Percentiles rank a stretch among this genome's conserved stretches.
phyloP scores from a whole-genome alignment of 1,140 invertebrate species.

The Cataglyphis hispanica region DNA sequence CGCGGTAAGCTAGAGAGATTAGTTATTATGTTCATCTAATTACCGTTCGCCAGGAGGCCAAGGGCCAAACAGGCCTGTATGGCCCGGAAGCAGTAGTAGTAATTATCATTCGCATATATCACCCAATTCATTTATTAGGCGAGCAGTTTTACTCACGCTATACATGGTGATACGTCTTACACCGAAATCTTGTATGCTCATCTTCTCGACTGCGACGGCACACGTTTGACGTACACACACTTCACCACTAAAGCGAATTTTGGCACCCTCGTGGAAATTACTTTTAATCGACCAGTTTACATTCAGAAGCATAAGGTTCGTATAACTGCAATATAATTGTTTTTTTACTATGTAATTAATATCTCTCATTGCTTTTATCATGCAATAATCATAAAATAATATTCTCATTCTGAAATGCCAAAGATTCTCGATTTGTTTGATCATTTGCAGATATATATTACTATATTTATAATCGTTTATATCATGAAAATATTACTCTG shows the following conservation, averaged over 20 bases:
- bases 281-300: slow-evolving; percentile 92
- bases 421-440: background rate
- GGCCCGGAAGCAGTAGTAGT: no score
- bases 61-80: no score
- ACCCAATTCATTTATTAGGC: slow-evolving; percentile 39
- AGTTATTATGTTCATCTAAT: background rate
- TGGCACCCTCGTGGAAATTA: slow-evolving; percentile 91
- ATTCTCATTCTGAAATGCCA: background rate
- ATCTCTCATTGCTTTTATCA: background rate
- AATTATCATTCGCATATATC: background rate
- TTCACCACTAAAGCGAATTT: slow-evolving; percentile 90
- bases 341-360: slow-evolving; percentile 72
- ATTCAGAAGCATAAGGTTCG: slow-evolving; percentile 90
- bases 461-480: background rate
- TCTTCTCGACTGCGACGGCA: slow-evolving; percentile 91
- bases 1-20: slow-evolving; percentile 64
- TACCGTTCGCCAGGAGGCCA: background rate
- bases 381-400: background rate
- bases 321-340: slow-evolving; percentile 79
- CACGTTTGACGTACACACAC: slow-evolving; percentile 92
- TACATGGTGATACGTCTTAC: slow-evolving; percentile 84
- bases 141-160: slow-evolving; percentile 21
- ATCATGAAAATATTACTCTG: slow-evolving; percentile 81
- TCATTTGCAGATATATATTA: background rate
- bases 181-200: slow-evolving; percentile 93